Evolutionary conservation across 2,888 invertebrate species (phyloP), one percentile per base, ranked within the genome.

Genomic region (Cosmia trapezina): DNA sequence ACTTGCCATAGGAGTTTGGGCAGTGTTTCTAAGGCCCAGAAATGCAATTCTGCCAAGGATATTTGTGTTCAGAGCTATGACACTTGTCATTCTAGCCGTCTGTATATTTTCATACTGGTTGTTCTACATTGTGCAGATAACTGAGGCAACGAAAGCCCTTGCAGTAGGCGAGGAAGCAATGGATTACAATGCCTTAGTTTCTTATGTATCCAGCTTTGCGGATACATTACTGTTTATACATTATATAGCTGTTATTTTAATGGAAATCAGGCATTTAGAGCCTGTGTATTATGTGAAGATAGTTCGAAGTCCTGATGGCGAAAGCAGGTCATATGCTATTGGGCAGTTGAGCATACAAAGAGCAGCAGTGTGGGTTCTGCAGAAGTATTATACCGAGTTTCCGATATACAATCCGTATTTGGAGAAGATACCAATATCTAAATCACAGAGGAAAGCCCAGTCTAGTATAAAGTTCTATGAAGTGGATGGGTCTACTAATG

Each of bases 51-150:
- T 99, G 96, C 99, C 99, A 3, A 97, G 99, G 78, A 98, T 99
- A 92, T 99, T 98, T 93, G 96, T 99, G 63, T 99, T 99, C 90
- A 97, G 99, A 87, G 98, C 99, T 0, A 97, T 98, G 85, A 98
- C 99, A n/a, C 95, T 99, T 75, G 97, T 98, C 8, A 97, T 99
- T 70, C 97, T 99, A 53, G 97, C 99, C 56, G 97, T 99, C 19
- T 98, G 99, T 92, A 98, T 98, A 80, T 99, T 99, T 94, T 98
- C 99, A 7, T 99, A 99, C 95, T 99, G 99, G 99, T 96, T 99
- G 28, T 99, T 99, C 95, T 99, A 99, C 93, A 98, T 98, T 88
- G 99, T 99, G 66, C 98, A 99, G 94, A 97, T 98, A 70, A 98
- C 98, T 0, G 98, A 98, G 92, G 97, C 98, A 28, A 97, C 98